These are phyloP conservation scores for Anthophora plumipes DNA, from an alignment of 2,888 invertebrate species.

Conservation along the genomic window DNA sequence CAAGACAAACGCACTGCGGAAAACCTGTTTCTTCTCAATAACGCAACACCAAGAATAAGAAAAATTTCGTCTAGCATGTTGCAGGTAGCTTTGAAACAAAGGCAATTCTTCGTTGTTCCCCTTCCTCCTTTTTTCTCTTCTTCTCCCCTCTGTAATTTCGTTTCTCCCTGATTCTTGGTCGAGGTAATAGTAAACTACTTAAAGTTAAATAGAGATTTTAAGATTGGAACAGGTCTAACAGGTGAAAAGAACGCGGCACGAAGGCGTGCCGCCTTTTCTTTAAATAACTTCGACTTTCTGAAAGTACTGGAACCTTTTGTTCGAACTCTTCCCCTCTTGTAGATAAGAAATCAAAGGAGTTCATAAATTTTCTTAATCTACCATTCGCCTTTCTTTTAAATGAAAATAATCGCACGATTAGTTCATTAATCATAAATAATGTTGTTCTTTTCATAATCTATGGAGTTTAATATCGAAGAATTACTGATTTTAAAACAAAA, in stretches of 20 bases:
- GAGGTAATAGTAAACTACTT: conserved; percentile 34
- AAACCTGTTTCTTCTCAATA: conserved; percentile 40
- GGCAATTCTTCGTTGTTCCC: conserved; percentile 15
- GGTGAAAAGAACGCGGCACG: neutral
- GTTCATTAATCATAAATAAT: neutral
- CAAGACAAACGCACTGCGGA: conserved; percentile 17
- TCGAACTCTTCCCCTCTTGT: neutral
- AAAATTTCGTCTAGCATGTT: conserved; percentile 2
- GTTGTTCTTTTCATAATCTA: no score
- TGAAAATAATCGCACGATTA: neutral
- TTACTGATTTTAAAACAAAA: no score
- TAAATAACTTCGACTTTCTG: conserved; percentile 21
- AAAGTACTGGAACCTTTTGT: neutral
- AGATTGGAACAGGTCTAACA: conserved; percentile 40
- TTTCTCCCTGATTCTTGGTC: conserved; percentile 2
- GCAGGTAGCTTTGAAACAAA: conserved; percentile 27
- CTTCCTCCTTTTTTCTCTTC: neutral
- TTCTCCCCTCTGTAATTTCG: conserved; percentile 14
- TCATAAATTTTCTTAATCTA: conserved; percentile 1
- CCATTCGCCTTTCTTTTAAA: no score
- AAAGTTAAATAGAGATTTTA: conserved; percentile 47
- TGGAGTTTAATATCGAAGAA: no score
- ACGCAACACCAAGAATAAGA: conserved; percentile 13
- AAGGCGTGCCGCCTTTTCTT: conserved; percentile 7
- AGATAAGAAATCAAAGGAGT: neutral